Percentiles rank a stretch among this genome's conserved stretches.
Evolutionary conservation across 2,113 vertebrate species (phyloP).

Genomic region (Tragulus kanchil): DNA sequence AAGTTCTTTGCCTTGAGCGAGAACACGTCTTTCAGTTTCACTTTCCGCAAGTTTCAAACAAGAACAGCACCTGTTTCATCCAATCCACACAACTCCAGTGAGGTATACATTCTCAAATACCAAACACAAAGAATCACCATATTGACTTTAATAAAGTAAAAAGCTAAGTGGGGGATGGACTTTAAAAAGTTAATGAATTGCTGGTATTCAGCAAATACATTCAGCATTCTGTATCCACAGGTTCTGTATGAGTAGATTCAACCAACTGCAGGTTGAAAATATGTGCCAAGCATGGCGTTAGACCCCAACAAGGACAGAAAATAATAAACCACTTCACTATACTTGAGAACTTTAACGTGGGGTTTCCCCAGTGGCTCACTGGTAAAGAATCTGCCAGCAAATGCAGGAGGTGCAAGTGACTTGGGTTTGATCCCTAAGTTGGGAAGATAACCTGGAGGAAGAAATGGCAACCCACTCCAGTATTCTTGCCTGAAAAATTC

Average conservation of each 20-base stretch:
- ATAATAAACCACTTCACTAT: not conserved
- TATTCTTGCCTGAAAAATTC: not conserved
- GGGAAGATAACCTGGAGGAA: not conserved
- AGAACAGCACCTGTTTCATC: not conserved
- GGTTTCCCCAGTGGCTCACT: not conserved
- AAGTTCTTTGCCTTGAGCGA: conserved; percentile 30
- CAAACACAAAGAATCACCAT: conserved; percentile 16
- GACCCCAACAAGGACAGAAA: not conserved
- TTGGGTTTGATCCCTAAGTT: not conserved
- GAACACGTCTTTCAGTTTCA: not conserved
- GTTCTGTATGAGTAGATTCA: not conserved
- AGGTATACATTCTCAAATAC: not conserved
- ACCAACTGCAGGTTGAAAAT: not conserved
- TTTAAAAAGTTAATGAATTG: conserved; percentile 48
- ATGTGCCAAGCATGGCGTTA: not conserved
- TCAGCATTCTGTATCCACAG: not conserved
- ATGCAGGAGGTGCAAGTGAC: not conserved
- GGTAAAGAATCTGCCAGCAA: not conserved
- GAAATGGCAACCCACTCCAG: not conserved
- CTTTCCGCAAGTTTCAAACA: not conserved
- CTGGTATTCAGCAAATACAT: not conserved
- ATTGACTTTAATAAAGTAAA: conserved; percentile 20
- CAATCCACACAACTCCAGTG: not conserved
- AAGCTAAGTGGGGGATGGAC: not conserved
- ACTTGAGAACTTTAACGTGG: not conserved